A percentile compares a stretch with the other conserved stretches of the same genome.
Conservation (phyloP, 2,888 invertebrate species). For the Aspidiotus rigidus region DNA sequence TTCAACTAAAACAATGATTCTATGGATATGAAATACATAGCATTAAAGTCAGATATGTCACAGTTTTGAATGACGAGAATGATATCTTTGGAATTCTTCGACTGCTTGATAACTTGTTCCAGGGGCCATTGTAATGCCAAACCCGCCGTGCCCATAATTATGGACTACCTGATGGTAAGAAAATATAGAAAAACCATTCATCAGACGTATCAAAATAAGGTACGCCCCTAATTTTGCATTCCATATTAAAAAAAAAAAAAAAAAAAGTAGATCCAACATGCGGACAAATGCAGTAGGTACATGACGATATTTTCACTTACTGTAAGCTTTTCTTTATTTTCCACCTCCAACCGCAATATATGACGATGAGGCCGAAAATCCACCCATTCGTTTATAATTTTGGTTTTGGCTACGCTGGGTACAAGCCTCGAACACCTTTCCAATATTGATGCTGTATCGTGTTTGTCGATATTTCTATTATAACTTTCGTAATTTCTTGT, state of each 20-base stretch:
- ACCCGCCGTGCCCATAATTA: slow-evolving; percentile 92
- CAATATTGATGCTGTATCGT: slow-evolving; percentile 66
- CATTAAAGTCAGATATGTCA: no score
- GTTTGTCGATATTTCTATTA: slow-evolving; percentile 54
- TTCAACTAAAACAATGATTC: no score
- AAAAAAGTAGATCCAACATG: not conserved
- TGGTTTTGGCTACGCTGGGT: slow-evolving; percentile 53
- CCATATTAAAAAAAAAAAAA: not conserved
- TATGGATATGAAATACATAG: no score
- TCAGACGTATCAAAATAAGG: not conserved
- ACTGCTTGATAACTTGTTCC: slow-evolving; percentile 75
- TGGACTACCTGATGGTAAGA: slow-evolving; percentile 60
- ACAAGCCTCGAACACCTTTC: slow-evolving; percentile 67
- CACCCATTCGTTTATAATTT: slow-evolving; percentile 56
- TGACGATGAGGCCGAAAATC: slow-evolving; percentile 76
- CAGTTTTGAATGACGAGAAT: not conserved
- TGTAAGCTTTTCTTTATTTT: slow-evolving; percentile 42
- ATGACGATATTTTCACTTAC: slow-evolving; percentile 30
- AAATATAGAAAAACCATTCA: not conserved
- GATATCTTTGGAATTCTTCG: slow-evolving; percentile 44
- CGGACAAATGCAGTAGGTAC: not conserved
- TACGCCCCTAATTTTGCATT: no score
- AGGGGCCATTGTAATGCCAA: slow-evolving; percentile 82
- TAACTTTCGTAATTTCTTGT: slow-evolving; percentile 73
- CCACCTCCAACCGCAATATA: slow-evolving; percentile 62